Base-by-base conservation (phyloP, 2,888 invertebrate genomes). In the Eulithis testata region DNA sequence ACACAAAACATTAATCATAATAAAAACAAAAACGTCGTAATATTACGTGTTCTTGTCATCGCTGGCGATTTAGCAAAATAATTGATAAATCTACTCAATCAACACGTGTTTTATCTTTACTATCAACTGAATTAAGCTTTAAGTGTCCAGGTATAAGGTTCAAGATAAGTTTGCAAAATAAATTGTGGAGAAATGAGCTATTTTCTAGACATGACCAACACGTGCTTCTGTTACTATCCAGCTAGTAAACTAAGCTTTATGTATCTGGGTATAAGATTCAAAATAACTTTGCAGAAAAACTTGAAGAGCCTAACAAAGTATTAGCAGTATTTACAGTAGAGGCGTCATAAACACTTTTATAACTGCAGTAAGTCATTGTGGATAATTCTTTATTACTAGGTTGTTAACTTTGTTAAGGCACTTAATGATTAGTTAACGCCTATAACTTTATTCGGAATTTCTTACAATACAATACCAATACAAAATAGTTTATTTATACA, bases 291-390 rank as follows among this genome's bases (percentile, higher is more conserved):
- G 31, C 31, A 31, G 31, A 2, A 31, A 31, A 31, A 31, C 31
- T 58, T 64, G 12, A 57, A 65, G 61, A 31, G 31, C 4, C 71
- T 77, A 79, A 81, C 81, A 74, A 77, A 77, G 77, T 79, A 78
- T 74, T 76, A 79, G 75, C 78, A 73, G 75, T 79, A 82, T 83
- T 84, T 82, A 84, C 80, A 77, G 81, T 79, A 76, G 76, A 73
- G 74, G 75, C 74, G 69, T 78, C 80, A 76, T 83, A 82, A 83
- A 81, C 78, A 71, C 74, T 81, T 83, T 85, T 83, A 84, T 81
- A 78, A 78, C 78, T 78, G 73, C 73, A 76, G 77, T 79, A 56
- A 65, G 62, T 57, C 44, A 51, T 62, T 68, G 65, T 66, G 55
- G 67, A 65, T 70, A 64, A 67, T 68, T 61, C 54, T 70, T 68